Evolutionary conservation across 1,140 invertebrate genomes (phyloP).

Genomic region (Mizuhopecten yessoensis): DNA sequence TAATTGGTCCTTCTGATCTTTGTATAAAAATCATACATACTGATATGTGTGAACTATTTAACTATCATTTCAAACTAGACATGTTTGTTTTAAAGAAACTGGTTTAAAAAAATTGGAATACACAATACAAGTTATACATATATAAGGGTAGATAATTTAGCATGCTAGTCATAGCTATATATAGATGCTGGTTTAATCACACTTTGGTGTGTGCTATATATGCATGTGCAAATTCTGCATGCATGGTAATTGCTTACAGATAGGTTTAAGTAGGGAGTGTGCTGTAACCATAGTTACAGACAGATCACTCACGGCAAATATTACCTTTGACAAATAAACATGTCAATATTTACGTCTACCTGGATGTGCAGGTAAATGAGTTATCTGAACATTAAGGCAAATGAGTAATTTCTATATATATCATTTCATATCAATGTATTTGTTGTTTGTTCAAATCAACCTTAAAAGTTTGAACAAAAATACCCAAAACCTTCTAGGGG

Average conservation of each 20-base stretch:
- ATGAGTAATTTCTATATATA: conserved; percentile 20
- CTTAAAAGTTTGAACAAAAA: too few relatives aligned
- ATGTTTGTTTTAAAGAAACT: too few relatives aligned
- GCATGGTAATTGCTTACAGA: too few relatives aligned
- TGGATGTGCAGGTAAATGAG: background rate
- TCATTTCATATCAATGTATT: background rate
- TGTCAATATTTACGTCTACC: background rate
- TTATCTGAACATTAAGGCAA: background rate
- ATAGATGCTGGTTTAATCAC: background rate
- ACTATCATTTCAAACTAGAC: too few relatives aligned
- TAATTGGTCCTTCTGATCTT: too few relatives aligned
- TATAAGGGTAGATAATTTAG: too few relatives aligned
- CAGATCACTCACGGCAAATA: background rate
- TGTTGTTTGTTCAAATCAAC: background rate
- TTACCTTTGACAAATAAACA: background rate
- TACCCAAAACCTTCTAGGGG: too few relatives aligned
- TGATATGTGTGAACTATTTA: too few relatives aligned
- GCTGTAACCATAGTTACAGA: background rate
- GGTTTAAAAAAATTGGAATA: too few relatives aligned
- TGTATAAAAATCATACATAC: too few relatives aligned
- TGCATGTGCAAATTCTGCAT: background rate
- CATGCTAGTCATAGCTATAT: background rate
- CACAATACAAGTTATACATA: too few relatives aligned
- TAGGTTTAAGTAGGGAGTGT: background rate
- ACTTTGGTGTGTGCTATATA: background rate